Conservation (phyloP, 2,113 vertebrate species). For the Brevimyrus niger region DNA sequence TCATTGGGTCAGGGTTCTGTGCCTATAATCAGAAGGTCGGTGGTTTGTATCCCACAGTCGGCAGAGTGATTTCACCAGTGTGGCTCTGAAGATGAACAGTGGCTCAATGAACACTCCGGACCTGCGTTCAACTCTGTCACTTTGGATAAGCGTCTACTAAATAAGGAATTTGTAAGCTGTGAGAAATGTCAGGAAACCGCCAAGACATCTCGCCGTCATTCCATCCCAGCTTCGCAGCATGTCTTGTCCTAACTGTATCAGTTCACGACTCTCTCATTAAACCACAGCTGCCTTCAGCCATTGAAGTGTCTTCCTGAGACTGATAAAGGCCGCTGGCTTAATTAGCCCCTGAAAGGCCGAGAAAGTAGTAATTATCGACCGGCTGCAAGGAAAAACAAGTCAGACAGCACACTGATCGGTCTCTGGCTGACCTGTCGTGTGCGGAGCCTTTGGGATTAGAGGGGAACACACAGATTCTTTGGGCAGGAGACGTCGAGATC, state of each 20-base stretch:
- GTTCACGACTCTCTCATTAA: slow-evolving; percentile 19
- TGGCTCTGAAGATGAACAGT: neutral
- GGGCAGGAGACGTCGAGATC: neutral
- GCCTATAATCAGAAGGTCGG: neutral
- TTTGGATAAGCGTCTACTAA: neutral
- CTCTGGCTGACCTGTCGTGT: neutral
- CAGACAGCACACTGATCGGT: neutral
- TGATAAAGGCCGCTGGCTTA: slow-evolving; percentile 16
- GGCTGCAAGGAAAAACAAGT: slow-evolving; percentile 1
- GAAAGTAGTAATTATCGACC: slow-evolving; percentile 11
- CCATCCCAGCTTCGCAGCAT: neutral
- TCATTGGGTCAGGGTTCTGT: neutral
- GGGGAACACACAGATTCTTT: neutral
- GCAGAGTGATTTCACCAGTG: neutral
- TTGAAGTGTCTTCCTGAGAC: neutral
- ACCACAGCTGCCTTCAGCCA: neutral
- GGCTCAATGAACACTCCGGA: neutral
- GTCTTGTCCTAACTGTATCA: neutral
- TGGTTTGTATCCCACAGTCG: neutral
- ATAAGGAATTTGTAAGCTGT: neutral
- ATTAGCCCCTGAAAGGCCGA: neutral
- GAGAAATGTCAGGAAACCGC: neutral
- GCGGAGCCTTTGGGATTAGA: neutral
- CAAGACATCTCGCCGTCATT: neutral
- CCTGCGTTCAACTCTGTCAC: neutral